Conservation (phyloP, 2,888 invertebrate species). For the Pelosia muscerda region DNA sequence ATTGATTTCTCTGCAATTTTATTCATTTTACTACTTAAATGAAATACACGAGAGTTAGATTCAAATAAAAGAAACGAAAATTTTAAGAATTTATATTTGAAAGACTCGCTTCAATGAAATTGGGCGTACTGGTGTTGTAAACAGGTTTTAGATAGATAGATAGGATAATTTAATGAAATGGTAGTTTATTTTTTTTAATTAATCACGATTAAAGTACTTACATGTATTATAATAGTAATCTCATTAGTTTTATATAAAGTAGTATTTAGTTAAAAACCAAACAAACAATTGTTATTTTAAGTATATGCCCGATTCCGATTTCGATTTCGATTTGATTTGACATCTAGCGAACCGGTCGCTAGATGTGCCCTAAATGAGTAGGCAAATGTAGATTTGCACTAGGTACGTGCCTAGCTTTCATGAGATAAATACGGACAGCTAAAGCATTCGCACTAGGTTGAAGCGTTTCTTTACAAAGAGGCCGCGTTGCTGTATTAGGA, state of each 20-base stretch:
- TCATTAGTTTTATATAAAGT: constrained; percentile 37
- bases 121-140: not conserved
- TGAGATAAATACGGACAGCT: not conserved
- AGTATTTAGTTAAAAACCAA: not conserved
- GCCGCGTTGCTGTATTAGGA: not conserved
- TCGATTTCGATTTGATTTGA: no score
- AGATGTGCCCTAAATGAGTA: not conserved
- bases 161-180: not conserved
- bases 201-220: constrained; percentile 35
- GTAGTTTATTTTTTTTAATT: not conserved
- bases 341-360: no score
- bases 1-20: not conserved
- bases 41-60: no score
- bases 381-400: no score
- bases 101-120: not conserved
- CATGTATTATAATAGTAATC: constrained; percentile 39
- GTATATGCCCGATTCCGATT: not conserved
- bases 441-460: not conserved
- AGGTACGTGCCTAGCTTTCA: no score
- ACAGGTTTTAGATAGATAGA: not conserved
- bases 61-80: no score
- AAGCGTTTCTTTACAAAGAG: no score
- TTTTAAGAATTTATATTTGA: no score
- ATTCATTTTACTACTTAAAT: not conserved
- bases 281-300: not conserved